phyloP scores from a whole-genome alignment of 1,140 invertebrate genomes.

The Thaumatotibia leucotreta region DNA sequence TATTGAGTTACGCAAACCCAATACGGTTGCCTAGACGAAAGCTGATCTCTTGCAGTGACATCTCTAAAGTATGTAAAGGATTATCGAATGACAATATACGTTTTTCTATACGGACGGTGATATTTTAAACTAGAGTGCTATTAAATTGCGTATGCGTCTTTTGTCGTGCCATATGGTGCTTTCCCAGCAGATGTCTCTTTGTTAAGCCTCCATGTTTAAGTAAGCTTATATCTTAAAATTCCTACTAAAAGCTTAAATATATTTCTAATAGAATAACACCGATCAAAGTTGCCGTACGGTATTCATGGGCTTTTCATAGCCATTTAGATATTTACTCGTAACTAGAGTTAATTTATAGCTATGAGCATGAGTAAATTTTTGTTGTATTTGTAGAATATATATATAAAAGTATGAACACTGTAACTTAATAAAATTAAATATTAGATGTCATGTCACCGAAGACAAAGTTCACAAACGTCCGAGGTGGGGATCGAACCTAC shows the following conservation, averaged over 20 bases:
- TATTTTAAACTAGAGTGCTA: slow-evolving; percentile 69
- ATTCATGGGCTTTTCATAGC: no score
- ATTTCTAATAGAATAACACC: slow-evolving; percentile 1
- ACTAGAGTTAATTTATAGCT: no score
- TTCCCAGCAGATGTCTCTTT: slow-evolving; percentile 66
- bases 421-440: no score
- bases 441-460: no score
- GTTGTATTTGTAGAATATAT: no score
- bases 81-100: slow-evolving; percentile 72
- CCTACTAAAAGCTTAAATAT: neutral
- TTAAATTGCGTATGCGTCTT: slow-evolving; percentile 72
- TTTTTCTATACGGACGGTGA: slow-evolving; percentile 51
- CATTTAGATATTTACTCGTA: no score
- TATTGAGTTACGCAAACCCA: slow-evolving; percentile 72
- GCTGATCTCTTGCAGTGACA: slow-evolving; percentile 71
- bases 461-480: no score
- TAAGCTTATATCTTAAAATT: slow-evolving; percentile 23
- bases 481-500: no score
- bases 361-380: no score
- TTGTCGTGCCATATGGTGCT: slow-evolving; percentile 69
- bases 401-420: no score
- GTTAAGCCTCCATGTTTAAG: slow-evolving; percentile 37
- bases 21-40: slow-evolving; percentile 69
- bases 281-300: neutral
- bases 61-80: slow-evolving; percentile 70